Evolutionary conservation across 2,888 invertebrate genomes (phyloP).

Genomic region (Nymphalis polychloros): DNA sequence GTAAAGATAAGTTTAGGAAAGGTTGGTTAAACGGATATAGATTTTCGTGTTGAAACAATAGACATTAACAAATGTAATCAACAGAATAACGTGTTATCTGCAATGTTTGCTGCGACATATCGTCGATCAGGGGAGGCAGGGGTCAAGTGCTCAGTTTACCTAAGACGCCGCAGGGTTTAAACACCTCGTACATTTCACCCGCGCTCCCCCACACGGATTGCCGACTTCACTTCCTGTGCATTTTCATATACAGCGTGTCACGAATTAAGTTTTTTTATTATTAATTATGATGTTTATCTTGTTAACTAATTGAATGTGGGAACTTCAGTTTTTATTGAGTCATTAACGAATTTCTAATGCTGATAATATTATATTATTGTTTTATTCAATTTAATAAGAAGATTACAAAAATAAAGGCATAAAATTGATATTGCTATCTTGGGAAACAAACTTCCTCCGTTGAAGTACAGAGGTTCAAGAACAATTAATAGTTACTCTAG

Average conservation of each 20-base stretch:
- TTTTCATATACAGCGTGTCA: constrained; percentile 45
- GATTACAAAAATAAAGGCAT: no score
- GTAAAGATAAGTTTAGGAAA: background rate
- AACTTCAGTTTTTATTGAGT: no score
- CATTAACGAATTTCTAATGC: no score
- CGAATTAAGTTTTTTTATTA: background rate
- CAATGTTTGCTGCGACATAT: constrained; percentile 11
- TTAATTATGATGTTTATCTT: background rate
- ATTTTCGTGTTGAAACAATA: background rate
- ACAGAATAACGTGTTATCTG: constrained; percentile 16
- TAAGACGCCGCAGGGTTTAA: constrained; percentile 65
- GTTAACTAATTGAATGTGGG: background rate
- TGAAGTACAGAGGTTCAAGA: constrained; percentile 5
- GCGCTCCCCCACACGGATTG: constrained; percentile 38
- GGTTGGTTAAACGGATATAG: background rate
- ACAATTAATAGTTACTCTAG: constrained; percentile 9
- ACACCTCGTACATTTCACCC: constrained; percentile 58
- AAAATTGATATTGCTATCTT: background rate
- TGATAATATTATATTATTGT: no score
- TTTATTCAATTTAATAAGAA: no score
- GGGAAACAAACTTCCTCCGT: constrained; percentile 1
- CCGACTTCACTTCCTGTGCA: constrained; percentile 41
- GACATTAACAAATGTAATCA: background rate
- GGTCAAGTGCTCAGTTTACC: constrained; percentile 57
- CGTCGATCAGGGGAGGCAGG: constrained; percentile 28